Percentiles rank a stretch among this genome's conserved stretches.
Conservation (phyloP, 2,797 vertebrate genomes). For the Acrocephalus scirpaceus region DNA sequence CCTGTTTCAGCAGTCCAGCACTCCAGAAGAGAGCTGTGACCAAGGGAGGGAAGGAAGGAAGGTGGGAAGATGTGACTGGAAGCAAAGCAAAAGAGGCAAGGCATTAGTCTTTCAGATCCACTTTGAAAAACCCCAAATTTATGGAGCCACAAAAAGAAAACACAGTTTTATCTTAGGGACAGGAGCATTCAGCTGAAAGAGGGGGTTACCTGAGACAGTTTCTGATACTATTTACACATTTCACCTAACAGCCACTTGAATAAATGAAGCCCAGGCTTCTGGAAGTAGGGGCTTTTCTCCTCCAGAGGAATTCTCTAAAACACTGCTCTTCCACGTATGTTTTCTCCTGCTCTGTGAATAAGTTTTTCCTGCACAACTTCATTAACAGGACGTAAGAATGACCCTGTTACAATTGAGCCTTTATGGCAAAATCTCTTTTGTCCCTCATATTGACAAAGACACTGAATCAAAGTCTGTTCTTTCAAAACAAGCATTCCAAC, state of each 20-base stretch:
- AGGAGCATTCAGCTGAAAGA: not conserved
- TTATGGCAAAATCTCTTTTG: not conserved
- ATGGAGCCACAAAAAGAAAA: not conserved
- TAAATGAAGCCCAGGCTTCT: not conserved
- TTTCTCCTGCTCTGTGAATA: not conserved
- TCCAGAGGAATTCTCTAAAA: not conserved
- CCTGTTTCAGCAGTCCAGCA: fast-evolving
- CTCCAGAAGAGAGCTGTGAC: not conserved
- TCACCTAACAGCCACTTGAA: not conserved
- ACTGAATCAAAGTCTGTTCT: not conserved
- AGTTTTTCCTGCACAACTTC: not conserved
- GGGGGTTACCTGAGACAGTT: not conserved
- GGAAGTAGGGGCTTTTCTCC: not conserved
- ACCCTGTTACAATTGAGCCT: not conserved
- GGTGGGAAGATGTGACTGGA: fast-evolving
- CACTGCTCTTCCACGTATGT: fast-evolving
- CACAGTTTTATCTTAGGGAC: not conserved
- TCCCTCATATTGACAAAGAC: not conserved
- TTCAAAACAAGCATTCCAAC: not conserved
- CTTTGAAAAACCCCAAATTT: not conserved
- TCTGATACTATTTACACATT: not conserved
- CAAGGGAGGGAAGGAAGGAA: not conserved
- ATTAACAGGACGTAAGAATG: not conserved
- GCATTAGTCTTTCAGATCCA: not conserved
- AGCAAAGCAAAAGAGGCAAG: not conserved